Conservation (phyloP, 2,888 invertebrate species). For the Leucania comma region DNA sequence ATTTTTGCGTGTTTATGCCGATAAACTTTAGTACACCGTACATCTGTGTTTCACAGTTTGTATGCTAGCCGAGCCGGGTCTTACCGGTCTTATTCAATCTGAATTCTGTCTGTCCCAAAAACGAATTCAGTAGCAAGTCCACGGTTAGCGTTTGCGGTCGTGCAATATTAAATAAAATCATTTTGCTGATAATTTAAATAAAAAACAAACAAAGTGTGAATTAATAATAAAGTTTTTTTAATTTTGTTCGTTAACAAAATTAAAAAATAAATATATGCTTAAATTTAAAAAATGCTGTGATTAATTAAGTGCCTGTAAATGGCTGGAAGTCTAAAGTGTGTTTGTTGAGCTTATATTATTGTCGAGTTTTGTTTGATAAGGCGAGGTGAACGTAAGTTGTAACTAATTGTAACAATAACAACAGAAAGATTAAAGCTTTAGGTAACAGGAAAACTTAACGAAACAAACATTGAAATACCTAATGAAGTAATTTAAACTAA, state of each 20-base stretch:
- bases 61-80: background rate
- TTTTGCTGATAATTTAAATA: constrained; percentile 14
- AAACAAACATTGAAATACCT: background rate
- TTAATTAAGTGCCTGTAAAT: constrained; percentile 10
- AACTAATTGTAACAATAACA: constrained; percentile 5
- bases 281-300: background rate
- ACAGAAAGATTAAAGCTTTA: background rate
- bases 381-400: constrained; percentile 16
- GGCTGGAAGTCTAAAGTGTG: background rate
- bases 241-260: background rate
- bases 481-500: background rate
- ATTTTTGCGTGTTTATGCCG: too few species aligned
- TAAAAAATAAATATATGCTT: background rate
- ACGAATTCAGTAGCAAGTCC: constrained; percentile 24
- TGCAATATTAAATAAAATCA: constrained; percentile 15
- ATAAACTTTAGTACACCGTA: too few species aligned
- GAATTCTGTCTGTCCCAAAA: constrained; percentile 3
- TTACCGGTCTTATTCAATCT: background rate
- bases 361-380: constrained; percentile 7
- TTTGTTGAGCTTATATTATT: constrained; percentile 18
- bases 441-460: background rate
- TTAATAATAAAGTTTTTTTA: background rate
- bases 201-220: too few species aligned
- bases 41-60: background rate
- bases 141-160: constrained; percentile 9